Conservation (phyloP, 2,797 vertebrate species). For the Enoplosus armatus region DNA sequence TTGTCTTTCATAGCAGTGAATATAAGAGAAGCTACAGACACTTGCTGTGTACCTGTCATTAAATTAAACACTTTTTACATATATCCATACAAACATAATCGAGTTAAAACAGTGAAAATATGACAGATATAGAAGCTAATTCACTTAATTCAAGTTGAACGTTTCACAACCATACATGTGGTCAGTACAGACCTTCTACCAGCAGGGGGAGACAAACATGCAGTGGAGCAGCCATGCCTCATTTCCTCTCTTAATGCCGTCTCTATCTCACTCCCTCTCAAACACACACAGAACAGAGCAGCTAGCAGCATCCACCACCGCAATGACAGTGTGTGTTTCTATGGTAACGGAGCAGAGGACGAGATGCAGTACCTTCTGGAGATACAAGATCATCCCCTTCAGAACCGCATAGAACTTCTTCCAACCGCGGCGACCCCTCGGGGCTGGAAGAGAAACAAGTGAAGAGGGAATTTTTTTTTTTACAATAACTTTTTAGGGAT, state of each 20-base stretch:
- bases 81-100: background rate
- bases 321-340: slow-evolving; percentile 73
- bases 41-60: background rate
- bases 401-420: slow-evolving; percentile 99
- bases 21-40: background rate
- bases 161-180: background rate
- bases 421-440: slow-evolving; percentile 96
- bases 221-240: slow-evolving; percentile 16
- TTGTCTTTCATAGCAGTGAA: background rate
- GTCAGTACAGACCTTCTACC: slow-evolving; percentile 40
- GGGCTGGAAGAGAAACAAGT: slow-evolving; percentile 82
- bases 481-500: background rate
- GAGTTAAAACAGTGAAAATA: background rate
- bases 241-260: slow-evolving; percentile 36
- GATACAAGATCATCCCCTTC: slow-evolving; percentile 96
- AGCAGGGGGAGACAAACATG: slow-evolving; percentile 79
- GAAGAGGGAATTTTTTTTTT: background rate
- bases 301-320: slow-evolving; percentile 61
- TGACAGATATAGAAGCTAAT: background rate
- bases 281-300: slow-evolving; percentile 35
- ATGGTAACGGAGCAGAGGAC: slow-evolving; percentile 74
- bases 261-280: slow-evolving; percentile 25
- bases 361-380: slow-evolving; percentile 92
- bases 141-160: background rate
- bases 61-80: background rate